Base-by-base conservation (phyloP, 2,888 invertebrate genomes). In the Escarpia spicata region DNA sequence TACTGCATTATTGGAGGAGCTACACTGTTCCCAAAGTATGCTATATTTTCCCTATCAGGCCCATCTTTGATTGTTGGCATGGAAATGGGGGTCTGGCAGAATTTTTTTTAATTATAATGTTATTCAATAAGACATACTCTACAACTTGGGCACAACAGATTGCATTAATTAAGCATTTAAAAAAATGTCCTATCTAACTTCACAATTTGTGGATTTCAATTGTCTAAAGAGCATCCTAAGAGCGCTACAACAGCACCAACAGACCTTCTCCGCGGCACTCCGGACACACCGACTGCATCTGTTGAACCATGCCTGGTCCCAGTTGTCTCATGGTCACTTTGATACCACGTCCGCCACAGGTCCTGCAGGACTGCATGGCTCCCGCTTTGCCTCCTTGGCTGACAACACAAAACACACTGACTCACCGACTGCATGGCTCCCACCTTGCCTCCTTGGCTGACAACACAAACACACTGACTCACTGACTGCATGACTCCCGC, bases 301-400 rank as follows among this genome's bases (percentile, higher is more conserved):
- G 97, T 94, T 97, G 97, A 37, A 97, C 96, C 97, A 97, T 97
- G 89, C 97, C 98, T 96, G 97, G 97, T 1, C 97, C 97, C 93
- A 98, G 97, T 96, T 98, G 98, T 94, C 98, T 97, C 95, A 98
- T 97, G 94, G 97, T 97, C 92, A 98, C 97, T 97, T 98, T 98
- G 93, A 98, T 96, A 93, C 98, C 98, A 95, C 97, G 97, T 58
- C 98, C 98, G 95, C 97, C 97, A 96, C 98, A 98, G 92, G 97
- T 97, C 92, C 97, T 97, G 96, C 98, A 98, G 94, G 96, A 95
- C 92, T 96, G 95, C 90, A 97, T 97, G 92, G 97, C 97, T 92
- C 98, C 98, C 93, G 97, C 97, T 95, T 97, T 98, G 91, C 98
- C 98, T 93, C 98, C 98, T 93, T 96, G 95, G 58, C 97, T 97